Evolutionary conservation across 1,140 invertebrate genomes (phyloP).

Genomic region (Heliconius melpomene): DNA sequence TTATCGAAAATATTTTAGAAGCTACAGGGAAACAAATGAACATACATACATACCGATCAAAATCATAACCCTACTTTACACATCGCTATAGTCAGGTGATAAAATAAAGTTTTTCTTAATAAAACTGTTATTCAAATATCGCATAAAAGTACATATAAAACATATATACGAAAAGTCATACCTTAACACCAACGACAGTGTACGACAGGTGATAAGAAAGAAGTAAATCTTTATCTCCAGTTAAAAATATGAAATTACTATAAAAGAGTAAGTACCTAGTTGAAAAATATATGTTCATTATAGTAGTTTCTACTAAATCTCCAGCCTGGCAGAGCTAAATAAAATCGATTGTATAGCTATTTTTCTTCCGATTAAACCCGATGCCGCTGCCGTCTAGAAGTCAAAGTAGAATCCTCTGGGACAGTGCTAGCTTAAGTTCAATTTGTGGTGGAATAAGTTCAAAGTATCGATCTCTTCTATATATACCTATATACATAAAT

Average conservation of each 20-base stretch:
- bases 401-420: conserved; percentile 31
- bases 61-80: too few relatives aligned
- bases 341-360: conserved; percentile 20
- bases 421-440: conserved; percentile 36
- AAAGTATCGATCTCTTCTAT: neutral
- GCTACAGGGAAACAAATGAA: too few relatives aligned
- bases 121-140: too few relatives aligned
- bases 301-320: neutral
- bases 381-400: conserved; percentile 27
- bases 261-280: neutral
- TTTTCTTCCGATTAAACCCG: conserved; percentile 37
- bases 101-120: too few relatives aligned
- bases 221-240: neutral
- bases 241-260: neutral
- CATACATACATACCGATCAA: too few relatives aligned
- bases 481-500: neutral
- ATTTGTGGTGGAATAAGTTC: conserved; percentile 34
- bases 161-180: too few relatives aligned
- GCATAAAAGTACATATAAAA: too few relatives aligned
- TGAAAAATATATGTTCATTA: neutral
- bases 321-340: neutral
- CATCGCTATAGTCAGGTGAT: too few relatives aligned
- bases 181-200: too few relatives aligned
- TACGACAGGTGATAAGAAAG: too few relatives aligned
- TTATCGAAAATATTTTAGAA: too few relatives aligned